These are phyloP conservation scores for Schizopygopsis pylzovi DNA, from an alignment of 2,797 vertebrate genomes.

Conservation along the genomic window DNA sequence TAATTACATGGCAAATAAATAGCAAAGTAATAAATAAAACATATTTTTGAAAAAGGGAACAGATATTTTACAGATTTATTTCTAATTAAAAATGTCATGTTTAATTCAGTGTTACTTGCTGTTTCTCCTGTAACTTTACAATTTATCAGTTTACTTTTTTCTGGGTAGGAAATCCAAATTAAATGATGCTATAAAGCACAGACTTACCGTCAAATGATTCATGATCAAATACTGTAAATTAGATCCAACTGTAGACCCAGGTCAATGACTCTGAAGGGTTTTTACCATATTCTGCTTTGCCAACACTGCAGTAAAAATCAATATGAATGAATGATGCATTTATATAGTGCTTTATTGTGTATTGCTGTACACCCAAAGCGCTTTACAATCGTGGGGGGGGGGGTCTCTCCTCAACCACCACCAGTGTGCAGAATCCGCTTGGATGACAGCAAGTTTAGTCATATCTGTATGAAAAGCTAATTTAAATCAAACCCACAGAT, in stretches of 20 bases:
- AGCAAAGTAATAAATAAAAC: too few species aligned
- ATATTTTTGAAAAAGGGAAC: too few species aligned
- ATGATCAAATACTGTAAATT: slow-evolving; percentile 1
- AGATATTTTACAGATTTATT: too few species aligned
- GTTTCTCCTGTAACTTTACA: too few species aligned
- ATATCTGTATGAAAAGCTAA: slow-evolving; percentile 29
- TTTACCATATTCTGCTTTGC: slow-evolving; percentile 7
- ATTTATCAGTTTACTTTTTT: not conserved
- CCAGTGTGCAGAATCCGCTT: too few species aligned
- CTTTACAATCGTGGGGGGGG: too few species aligned
- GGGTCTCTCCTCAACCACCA: too few species aligned
- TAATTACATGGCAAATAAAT: not conserved
- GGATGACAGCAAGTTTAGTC: not conserved
- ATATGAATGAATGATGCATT: not conserved
- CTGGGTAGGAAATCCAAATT: not conserved
- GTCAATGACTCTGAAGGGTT: not conserved
- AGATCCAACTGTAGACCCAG: not conserved
- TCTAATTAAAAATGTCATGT: too few species aligned
- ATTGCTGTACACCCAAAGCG: too few species aligned
- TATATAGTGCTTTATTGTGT: too few species aligned
- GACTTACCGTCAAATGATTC: not conserved
- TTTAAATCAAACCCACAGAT: slow-evolving; percentile 25
- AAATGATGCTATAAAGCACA: slow-evolving; percentile 4
- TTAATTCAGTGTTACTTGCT: too few species aligned
- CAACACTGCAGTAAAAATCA: slow-evolving; percentile 19